Evolutionary conservation across 2,888 invertebrate species (phyloP), one percentile per base, ranked within the genome.

Genomic region (Chironomus tentans): DNA sequence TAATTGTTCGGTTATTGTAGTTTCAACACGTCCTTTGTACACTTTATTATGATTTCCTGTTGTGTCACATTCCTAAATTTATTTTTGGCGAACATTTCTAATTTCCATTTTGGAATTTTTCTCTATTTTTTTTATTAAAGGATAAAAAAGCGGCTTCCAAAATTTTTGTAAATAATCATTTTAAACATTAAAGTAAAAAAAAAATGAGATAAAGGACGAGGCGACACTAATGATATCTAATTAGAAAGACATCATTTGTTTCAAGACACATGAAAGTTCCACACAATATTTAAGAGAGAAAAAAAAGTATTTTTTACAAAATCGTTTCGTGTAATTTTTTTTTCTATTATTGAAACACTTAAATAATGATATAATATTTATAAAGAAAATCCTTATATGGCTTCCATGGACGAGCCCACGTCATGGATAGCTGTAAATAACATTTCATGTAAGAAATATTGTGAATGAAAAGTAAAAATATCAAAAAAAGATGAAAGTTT

Each of bases 121-220:
- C 48, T 18, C 18, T 68, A 28, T 65, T 38, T 62, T 38, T 68
- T 15, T 5, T 62, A n/a, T 56, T 13, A 70, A 74, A 68, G 74
- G 74, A 68, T 24, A 74, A 74, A 68, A 74, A 74, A 38, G 48
- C 74, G 46, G 48, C 74, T 68, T 74, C 74, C 7, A 74, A 68
- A 74, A 68, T 74, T 18, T 65, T 68, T 74, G 68, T 74, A n/a
- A 74, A 74, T 48, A 74, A 47, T 62, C 18, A 15, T 65, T 68
- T 68, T 22, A 74, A 74, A 38, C 74, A 65, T 22, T 74, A 38
- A 38, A 38, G 38, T 38, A 10, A 38, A 38, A 38, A 1, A 38
- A 21, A 10, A 2, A 38, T 10, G 38, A 38, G 38, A 38, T 38
- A 72, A 22, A 65, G 65, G 65, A 65, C 65, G 22, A 65, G 62